These are phyloP conservation scores for Micropterix aruncella DNA, from an alignment of 2,888 invertebrate genomes.

Conservation along the genomic window DNA sequence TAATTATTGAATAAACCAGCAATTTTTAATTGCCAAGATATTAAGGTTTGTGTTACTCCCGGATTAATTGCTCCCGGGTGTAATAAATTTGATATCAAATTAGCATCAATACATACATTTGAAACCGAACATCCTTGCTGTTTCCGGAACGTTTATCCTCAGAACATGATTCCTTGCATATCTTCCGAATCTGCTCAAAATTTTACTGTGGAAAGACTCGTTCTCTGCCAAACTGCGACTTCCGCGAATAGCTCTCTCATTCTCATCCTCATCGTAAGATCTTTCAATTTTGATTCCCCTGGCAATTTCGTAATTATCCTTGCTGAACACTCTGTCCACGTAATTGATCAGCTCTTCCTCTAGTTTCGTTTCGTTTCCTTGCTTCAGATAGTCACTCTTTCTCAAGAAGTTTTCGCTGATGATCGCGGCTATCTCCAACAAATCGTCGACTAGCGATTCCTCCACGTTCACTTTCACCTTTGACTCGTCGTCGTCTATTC, in stretches of 20 bases:
- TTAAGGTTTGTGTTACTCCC: too few relatives aligned
- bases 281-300: conserved; percentile 41
- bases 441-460: not conserved
- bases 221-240: conserved; percentile 26
- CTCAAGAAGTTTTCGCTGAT: not conserved
- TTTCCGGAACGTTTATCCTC: conserved; percentile 51
- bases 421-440: not conserved
- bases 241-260: conserved; percentile 12
- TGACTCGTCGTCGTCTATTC: not conserved
- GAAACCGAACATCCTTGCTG: conserved; percentile 48
- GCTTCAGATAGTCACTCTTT: not conserved
- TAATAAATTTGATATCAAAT: too few relatives aligned
- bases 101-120: conserved; percentile 33
- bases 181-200: conserved; percentile 41
- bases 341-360: conserved; percentile 39
- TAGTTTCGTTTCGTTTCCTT: conserved; percentile 15
- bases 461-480: not conserved
- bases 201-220: conserved; percentile 34
- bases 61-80: too few relatives aligned
- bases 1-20: too few relatives aligned
- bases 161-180: conserved; percentile 46
- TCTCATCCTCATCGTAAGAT: too few relatives aligned
- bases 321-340: conserved; percentile 39
- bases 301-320: conserved; percentile 39
- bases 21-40: too few relatives aligned